Conservation (phyloP, 2,113 vertebrate genomes). For the Pithys albifrons region DNA sequence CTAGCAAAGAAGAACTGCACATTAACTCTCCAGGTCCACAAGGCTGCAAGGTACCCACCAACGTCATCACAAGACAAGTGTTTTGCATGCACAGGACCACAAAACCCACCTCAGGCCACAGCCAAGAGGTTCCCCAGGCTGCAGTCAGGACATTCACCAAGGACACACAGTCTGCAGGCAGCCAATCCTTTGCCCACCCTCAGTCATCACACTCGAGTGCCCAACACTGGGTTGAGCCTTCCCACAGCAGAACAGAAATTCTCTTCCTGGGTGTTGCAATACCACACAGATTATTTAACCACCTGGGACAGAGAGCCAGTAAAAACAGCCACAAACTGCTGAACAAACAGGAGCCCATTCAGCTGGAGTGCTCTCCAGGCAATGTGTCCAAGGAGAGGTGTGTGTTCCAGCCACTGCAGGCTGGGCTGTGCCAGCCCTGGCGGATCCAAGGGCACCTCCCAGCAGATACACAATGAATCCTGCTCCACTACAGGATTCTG, state of each 20-base stretch:
- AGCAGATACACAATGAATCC: constrained; percentile 7
- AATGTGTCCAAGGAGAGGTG: not conserved
- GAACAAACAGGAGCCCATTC: not conserved
- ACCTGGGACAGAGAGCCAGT: not conserved
- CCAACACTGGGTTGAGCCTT: not conserved
- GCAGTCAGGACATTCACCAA: not conserved
- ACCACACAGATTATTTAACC: not conserved
- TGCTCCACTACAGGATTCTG: not conserved
- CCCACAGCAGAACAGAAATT: not conserved
- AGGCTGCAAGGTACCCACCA: not conserved
- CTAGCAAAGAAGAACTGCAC: not conserved
- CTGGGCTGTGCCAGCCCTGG: not conserved
- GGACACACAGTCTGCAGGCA: not conserved
- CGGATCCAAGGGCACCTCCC: constrained; percentile 37
- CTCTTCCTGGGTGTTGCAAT: not conserved
- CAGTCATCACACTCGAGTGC: not conserved
- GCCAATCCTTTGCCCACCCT: not conserved
- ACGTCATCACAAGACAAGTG: not conserved
- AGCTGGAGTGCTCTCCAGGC: not conserved
- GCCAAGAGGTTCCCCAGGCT: not conserved
- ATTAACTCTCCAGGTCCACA: not conserved
- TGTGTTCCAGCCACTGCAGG: fast-evolving
- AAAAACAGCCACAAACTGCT: constrained; percentile 1
- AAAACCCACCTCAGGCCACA: not conserved
- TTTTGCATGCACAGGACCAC: not conserved